Percentiles rank a stretch among this genome's conserved stretches.
Conservation (phyloP, 2,113 vertebrate genomes). For the Setophaga kirtlandii region DNA sequence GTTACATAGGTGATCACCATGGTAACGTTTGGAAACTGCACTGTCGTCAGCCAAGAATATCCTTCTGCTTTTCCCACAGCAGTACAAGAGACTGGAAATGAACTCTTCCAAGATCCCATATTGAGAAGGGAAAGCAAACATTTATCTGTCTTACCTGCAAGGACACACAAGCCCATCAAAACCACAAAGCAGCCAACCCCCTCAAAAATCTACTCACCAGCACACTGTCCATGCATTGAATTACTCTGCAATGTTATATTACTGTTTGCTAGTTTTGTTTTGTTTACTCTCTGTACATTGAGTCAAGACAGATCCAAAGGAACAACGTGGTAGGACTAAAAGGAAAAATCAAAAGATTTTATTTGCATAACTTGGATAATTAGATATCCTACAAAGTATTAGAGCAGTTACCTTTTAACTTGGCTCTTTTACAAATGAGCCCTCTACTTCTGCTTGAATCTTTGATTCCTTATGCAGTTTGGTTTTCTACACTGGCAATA, state of each 20-base stretch:
- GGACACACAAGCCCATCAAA: background rate
- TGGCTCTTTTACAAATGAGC: background rate
- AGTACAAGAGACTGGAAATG: background rate
- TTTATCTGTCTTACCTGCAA: slow-evolving; percentile 11
- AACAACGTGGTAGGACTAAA: background rate
- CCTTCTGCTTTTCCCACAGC: slow-evolving; percentile 61
- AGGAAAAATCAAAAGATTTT: slow-evolving; percentile 42
- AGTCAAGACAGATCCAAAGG: slow-evolving; percentile 37
- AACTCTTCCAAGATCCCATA: slow-evolving; percentile 59
- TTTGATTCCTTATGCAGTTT: background rate
- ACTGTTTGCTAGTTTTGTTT: background rate
- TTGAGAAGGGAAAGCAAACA: slow-evolving; percentile 54
- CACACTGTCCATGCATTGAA: slow-evolving; percentile 19
- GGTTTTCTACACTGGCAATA: background rate
- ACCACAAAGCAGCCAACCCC: background rate
- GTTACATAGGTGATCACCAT: slow-evolving; percentile 77
- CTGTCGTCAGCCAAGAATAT: slow-evolving; percentile 66
- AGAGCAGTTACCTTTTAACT: slow-evolving; percentile 47
- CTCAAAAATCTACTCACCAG: background rate
- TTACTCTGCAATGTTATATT: slow-evolving; percentile 9
- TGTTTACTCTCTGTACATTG: slow-evolving; percentile 18
- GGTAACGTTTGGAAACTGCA: slow-evolving; percentile 72
- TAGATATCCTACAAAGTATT: slow-evolving; percentile 34
- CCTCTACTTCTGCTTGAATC: background rate
- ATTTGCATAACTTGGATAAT: slow-evolving; percentile 57